Evolutionary conservation across 2,113 vertebrate genomes (phyloP).

Genomic region (Haemorhous mexicanus): DNA sequence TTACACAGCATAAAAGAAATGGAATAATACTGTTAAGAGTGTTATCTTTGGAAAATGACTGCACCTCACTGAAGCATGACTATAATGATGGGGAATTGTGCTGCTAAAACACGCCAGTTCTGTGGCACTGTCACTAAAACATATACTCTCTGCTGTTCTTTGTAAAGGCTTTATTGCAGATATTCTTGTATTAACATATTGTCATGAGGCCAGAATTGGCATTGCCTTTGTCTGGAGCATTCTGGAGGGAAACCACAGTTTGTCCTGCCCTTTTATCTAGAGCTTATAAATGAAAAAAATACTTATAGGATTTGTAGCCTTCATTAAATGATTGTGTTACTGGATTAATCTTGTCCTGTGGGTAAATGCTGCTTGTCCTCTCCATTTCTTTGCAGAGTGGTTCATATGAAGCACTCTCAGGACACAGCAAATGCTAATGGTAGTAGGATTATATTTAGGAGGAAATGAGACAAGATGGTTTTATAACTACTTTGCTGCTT

Average conservation of each 20-base stretch:
- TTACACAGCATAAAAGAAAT: neutral
- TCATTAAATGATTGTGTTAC: slow-evolving; percentile 25
- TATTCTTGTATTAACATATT: neutral
- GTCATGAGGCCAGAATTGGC: neutral
- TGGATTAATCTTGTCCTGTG: slow-evolving; percentile 39
- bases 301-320: slow-evolving; percentile 36
- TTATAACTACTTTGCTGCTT: neutral
- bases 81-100: neutral
- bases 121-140: neutral
- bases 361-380: slow-evolving; percentile 37
- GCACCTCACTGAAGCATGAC: neutral
- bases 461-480: neutral
- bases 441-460: neutral
- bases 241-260: neutral
- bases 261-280: slow-evolving; percentile 19
- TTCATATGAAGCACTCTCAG: neutral
- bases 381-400: slow-evolving; percentile 6
- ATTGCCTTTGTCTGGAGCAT: neutral
- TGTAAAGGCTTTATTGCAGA: neutral
- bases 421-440: neutral
- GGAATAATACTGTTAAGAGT: neutral
- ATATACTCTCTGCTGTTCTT: neutral
- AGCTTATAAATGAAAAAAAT: slow-evolving; percentile 21
- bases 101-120: neutral
- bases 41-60: neutral